Evolutionary conservation across 30 jellyfish, hydroid and myxozoan species (phyloP).

Genomic region (Aurelia coerulea): DNA sequence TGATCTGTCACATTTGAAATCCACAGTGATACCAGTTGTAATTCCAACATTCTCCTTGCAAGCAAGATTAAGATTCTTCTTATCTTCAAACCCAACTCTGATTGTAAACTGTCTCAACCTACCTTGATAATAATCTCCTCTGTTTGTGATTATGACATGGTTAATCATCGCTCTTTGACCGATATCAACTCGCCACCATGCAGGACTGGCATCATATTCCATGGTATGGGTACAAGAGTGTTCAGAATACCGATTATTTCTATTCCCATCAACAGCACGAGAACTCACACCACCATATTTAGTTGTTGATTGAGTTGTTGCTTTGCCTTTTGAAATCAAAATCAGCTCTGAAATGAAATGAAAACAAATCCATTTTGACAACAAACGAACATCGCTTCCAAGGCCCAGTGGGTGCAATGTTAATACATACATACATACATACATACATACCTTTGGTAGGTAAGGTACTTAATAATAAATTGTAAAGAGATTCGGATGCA

Average conservation of each 20-base stretch:
- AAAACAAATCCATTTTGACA: too few species aligned
- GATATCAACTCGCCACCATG: slow-evolving; percentile 1
- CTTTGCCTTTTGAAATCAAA: too few species aligned
- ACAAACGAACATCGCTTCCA: too few species aligned
- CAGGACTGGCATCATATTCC: background rate
- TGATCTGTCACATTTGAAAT: background rate
- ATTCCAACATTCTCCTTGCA: background rate
- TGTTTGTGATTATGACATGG: background rate
- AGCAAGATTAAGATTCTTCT: background rate
- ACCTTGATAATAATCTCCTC: background rate
- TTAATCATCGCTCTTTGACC: background rate
- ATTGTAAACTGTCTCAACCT: background rate
- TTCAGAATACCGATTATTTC: background rate
- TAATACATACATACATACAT: too few species aligned
- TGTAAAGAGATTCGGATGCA: too few species aligned
- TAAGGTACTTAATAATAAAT: too few species aligned
- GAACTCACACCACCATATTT: too few species aligned
- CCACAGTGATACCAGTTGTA: background rate
- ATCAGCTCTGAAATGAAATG: too few species aligned
- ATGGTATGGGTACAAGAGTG: background rate
- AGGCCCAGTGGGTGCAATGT: too few species aligned
- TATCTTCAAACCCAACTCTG: background rate
- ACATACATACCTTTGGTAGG: too few species aligned
- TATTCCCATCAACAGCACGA: background rate
- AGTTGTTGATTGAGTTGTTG: too few species aligned